Evolutionary conservation across 2,797 vertebrate genomes (phyloP).

Genomic region (Rhyacichthys aspro): DNA sequence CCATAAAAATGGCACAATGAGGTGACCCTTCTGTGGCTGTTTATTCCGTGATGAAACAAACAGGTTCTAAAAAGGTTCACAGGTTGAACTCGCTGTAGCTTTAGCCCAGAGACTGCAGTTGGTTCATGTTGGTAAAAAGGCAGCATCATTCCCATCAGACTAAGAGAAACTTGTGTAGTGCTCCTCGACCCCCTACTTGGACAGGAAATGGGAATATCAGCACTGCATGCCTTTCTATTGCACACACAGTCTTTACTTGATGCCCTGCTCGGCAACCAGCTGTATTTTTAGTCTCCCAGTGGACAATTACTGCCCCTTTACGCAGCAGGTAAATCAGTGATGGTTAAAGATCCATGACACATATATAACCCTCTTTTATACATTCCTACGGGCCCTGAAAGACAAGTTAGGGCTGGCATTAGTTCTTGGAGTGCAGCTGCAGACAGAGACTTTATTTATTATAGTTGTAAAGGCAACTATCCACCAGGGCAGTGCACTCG

Average conservation of each 20-base stretch:
- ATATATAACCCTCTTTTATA: conserved; percentile 27
- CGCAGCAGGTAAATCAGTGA: conserved; percentile 48
- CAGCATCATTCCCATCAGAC: neutral
- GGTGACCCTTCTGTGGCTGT: no score
- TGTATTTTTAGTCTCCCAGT: conserved; percentile 41
- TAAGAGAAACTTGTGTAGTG: neutral
- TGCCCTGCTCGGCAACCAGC: conserved; percentile 48
- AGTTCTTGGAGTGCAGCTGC: conserved; percentile 30
- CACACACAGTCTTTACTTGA: conserved; percentile 28
- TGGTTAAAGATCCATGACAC: conserved; percentile 38
- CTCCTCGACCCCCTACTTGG: conserved; percentile 29
- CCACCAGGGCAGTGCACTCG: conserved; percentile 15
- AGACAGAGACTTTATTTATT: conserved; percentile 54
- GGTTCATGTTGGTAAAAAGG: neutral
- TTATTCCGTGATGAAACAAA: no score
- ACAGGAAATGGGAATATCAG: conserved; percentile 42
- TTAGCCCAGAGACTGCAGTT: neutral
- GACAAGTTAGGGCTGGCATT: conserved; percentile 28
- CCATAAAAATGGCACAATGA: no score
- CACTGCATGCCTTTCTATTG: conserved; percentile 23
- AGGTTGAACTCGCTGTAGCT: neutral
- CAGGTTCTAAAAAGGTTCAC: neutral
- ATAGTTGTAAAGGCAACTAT: conserved; percentile 38
- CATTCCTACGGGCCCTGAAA: conserved; percentile 21
- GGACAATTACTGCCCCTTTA: conserved; percentile 13